Conservation (phyloP, 2,113 vertebrate genomes). For the Macrotis lagotis region DNA sequence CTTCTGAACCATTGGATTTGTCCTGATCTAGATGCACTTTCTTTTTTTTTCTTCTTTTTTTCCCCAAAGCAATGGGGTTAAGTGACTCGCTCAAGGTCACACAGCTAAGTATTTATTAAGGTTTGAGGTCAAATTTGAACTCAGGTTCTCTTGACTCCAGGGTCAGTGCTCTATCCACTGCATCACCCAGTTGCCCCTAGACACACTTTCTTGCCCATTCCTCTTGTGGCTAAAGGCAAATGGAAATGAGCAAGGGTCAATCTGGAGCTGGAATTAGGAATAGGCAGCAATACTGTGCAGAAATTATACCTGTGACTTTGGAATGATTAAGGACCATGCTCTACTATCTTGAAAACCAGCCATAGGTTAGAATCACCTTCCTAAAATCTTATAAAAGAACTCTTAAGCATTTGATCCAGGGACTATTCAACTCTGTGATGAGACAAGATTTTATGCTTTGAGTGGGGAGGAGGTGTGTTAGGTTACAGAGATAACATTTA, state of each 20-base stretch:
- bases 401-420: not conserved
- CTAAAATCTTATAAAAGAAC: not conserved
- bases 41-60: no score
- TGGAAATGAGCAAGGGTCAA: not conserved
- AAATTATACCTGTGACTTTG: not conserved
- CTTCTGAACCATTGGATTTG: not conserved
- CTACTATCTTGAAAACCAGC: not conserved
- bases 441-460: not conserved
- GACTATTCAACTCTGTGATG: not conserved
- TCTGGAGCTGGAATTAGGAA: not conserved
- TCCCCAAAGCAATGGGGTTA: no score
- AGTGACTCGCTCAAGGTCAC: no score
- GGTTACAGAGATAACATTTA: not conserved
- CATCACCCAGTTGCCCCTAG: no score
- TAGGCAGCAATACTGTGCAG: not conserved
- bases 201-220: not conserved
- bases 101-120: no score
- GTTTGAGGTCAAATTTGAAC: no score
- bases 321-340: not conserved
- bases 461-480: not conserved
- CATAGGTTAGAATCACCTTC: not conserved
- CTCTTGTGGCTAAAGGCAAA: not conserved
- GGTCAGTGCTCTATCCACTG: no score
- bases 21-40: not conserved
- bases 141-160: no score